Conservation (phyloP, 2,797 vertebrate species). For the Vireo griseus region DNA sequence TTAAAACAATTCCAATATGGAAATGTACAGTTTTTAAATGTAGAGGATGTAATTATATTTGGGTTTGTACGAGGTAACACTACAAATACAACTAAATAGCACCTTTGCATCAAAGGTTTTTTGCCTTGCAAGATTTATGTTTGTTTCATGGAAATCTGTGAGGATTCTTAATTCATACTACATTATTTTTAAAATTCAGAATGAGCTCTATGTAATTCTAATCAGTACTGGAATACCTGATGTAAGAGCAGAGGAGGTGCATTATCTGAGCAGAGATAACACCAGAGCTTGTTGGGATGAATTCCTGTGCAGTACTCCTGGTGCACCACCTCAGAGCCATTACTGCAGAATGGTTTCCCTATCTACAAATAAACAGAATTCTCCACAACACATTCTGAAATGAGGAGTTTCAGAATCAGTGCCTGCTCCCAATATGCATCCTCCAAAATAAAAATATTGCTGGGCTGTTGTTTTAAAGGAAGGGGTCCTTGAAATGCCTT, state of each 20-base stretch:
- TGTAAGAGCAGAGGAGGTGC: not conserved
- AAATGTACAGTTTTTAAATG: not conserved
- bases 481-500: not conserved
- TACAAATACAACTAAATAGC: not conserved
- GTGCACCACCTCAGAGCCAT: not conserved
- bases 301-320: not conserved
- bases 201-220: not conserved
- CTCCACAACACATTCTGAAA: not conserved
- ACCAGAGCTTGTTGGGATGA: not conserved
- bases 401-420: not conserved
- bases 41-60: not conserved
- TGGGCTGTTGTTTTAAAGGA: not conserved
- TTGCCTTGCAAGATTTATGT: not conserved
- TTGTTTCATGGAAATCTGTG: not conserved
- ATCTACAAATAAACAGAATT: not conserved
- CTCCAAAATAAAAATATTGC: not conserved
- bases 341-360: not conserved
- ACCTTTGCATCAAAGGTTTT: not conserved
- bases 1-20: not conserved
- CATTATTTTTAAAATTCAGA: not conserved
- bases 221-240: not conserved
- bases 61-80: not conserved
- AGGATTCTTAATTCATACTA: not conserved
- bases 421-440: not conserved
- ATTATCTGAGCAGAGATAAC: not conserved